A percentile compares a stretch with the other conserved stretches of the same genome.
phyloP scores from a whole-genome alignment of 2,113 vertebrate genomes.

The Uria aalge region DNA sequence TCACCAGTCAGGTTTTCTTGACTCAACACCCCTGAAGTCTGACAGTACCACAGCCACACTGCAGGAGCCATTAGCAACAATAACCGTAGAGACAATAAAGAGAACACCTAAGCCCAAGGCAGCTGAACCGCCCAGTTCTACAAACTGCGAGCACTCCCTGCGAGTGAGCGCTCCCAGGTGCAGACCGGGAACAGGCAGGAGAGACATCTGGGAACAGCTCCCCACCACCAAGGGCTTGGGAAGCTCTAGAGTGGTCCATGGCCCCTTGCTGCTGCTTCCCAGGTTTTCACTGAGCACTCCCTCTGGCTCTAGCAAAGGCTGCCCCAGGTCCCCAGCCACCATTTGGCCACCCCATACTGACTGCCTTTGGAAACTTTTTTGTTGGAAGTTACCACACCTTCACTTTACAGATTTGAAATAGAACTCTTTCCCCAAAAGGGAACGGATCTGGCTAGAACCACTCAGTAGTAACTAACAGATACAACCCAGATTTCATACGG shows the following conservation, averaged over 20 bases:
- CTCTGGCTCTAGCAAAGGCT: background rate
- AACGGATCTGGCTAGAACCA: background rate
- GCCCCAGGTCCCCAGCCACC: background rate
- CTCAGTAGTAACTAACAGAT: background rate
- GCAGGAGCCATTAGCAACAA: background rate
- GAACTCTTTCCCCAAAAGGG: background rate
- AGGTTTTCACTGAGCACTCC: fast-evolving
- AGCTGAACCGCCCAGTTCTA: background rate
- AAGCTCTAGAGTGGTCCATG: fast-evolving
- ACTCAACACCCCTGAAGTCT: background rate
- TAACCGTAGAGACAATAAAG: fast-evolving
- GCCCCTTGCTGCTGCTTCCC: background rate
- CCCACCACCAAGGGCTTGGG: background rate
- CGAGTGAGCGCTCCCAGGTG: background rate
- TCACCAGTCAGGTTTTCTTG: background rate
- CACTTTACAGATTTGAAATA: background rate
- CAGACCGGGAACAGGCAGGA: fast-evolving
- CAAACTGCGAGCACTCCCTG: fast-evolving
- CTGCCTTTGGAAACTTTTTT: background rate
- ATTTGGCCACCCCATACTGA: background rate
- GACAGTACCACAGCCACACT: too few relatives aligned
- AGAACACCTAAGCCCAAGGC: too few relatives aligned
- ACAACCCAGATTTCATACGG: fast-evolving
- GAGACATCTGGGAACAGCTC: background rate
- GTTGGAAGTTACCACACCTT: background rate